Percentiles rank a stretch among this genome's conserved stretches.
These are phyloP conservation scores for Pterophyllum scalare DNA, from an alignment of 2,113 vertebrate genomes.

Conservation along the genomic window DNA sequence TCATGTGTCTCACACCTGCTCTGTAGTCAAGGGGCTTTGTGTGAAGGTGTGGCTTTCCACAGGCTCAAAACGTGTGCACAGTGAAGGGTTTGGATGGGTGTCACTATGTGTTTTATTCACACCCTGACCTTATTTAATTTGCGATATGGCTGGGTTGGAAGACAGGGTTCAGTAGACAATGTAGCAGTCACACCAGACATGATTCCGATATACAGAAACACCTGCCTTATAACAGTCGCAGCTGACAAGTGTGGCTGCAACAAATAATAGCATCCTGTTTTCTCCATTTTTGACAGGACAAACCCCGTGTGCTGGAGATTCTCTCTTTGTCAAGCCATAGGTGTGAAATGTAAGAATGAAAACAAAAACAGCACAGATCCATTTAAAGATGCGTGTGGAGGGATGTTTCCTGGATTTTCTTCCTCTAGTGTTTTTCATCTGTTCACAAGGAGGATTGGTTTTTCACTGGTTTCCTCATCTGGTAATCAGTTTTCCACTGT, in stretches of 20 bases:
- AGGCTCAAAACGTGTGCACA: not conserved
- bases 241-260: slow-evolving; percentile 1
- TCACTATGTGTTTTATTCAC: not conserved
- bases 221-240: not conserved
- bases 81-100: not conserved
- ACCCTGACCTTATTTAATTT: not conserved
- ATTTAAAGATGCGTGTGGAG: not conserved
- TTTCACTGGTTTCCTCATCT: slow-evolving; percentile 7
- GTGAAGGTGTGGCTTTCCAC: slow-evolving; percentile 37
- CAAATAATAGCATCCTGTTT: not conserved
- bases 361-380: not conserved
- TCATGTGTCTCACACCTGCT: slow-evolving; percentile 74
- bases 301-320: not conserved
- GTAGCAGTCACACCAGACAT: not conserved
- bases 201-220: slow-evolving; percentile 2
- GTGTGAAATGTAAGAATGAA: slow-evolving; percentile 1
- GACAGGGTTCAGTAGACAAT: not conserved
- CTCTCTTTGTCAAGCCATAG: not conserved
- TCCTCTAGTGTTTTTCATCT: not conserved
- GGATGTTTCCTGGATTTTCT: not conserved
- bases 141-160: not conserved
- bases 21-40: slow-evolving; percentile 51
- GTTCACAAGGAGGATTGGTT: not conserved
- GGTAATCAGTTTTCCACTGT: not conserved
- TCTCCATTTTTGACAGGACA: slow-evolving; percentile 4